A percentile compares a stretch with the other conserved stretches of the same genome.
Evolutionary conservation across 2,113 vertebrate genomes (phyloP).

Genomic region (Rutilus rutilus): DNA sequence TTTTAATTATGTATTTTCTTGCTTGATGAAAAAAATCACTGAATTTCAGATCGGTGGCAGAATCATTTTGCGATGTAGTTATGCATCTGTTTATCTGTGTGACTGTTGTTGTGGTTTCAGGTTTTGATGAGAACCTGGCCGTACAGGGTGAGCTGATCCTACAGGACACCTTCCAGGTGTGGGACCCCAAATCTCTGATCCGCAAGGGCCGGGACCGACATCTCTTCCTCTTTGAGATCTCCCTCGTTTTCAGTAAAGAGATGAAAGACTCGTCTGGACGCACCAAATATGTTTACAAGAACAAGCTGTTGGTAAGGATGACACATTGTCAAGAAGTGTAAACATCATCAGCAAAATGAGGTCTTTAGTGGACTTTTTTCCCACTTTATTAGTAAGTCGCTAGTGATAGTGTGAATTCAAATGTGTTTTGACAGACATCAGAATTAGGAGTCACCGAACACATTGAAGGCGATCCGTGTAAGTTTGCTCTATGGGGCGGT

Average conservation of each 20-base stretch:
- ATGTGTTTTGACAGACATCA: constrained; percentile 85
- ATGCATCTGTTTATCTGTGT: background rate
- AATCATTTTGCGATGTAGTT: background rate
- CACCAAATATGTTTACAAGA: constrained; percentile 99
- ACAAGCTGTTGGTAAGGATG: constrained; percentile 88
- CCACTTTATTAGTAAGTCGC: background rate
- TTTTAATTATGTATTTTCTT: background rate
- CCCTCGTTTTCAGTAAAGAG: constrained; percentile 98
- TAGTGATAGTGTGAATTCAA: background rate
- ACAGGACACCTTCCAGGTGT: constrained; percentile 98
- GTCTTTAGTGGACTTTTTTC: constrained; percentile 28
- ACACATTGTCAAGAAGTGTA: constrained; percentile 18
- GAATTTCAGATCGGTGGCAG: background rate
- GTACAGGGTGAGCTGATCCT: constrained; percentile 97
- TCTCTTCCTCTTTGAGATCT: constrained; percentile 98
- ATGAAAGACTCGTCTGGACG: constrained; percentile 98
- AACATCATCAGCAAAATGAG: background rate
- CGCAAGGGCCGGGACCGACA: constrained; percentile 96
- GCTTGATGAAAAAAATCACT: background rate
- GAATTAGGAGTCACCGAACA: constrained; percentile 97
- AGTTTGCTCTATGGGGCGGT: constrained; percentile 97
- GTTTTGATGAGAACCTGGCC: constrained; percentile 94
- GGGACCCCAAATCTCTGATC: constrained; percentile 98
- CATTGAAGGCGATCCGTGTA: constrained; percentile 97
- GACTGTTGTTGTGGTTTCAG: constrained; percentile 65